Evolutionary conservation across 2,888 invertebrate genomes (phyloP).

Genomic region (Meloe dianella): DNA sequence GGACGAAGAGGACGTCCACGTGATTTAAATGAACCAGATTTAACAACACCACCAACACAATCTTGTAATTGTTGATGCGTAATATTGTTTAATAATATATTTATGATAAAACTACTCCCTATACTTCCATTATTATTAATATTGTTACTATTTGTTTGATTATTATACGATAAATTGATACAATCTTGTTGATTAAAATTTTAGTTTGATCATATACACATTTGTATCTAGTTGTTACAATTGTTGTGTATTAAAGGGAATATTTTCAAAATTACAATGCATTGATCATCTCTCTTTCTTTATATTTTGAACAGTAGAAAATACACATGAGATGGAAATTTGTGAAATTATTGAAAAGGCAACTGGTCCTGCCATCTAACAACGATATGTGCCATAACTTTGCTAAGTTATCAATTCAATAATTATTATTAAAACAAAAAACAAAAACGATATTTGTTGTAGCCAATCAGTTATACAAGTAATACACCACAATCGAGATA

Average conservation of each 20-base stretch:
- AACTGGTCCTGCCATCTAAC: too few relatives aligned
- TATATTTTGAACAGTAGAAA: too few relatives aligned
- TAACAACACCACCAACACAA: constrained; percentile 43
- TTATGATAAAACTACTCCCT: constrained; percentile 25
- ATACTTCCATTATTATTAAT: constrained; percentile 2
- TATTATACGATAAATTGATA: too few relatives aligned
- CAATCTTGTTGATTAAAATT: constrained; percentile 1
- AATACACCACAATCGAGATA: too few relatives aligned
- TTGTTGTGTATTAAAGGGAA: constrained; percentile 9
- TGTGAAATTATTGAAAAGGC: too few relatives aligned
- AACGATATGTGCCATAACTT: too few relatives aligned
- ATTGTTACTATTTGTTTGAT: background rate
- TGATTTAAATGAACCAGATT: constrained; percentile 50
- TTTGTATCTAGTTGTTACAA: constrained; percentile 4
- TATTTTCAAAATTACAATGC: background rate
- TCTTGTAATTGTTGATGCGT: constrained; percentile 35
- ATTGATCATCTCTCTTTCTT: background rate
- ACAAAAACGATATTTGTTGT: too few relatives aligned
- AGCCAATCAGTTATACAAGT: too few relatives aligned
- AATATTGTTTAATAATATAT: constrained; percentile 24
- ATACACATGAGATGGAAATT: too few relatives aligned
- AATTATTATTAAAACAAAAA: too few relatives aligned
- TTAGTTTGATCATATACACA: background rate
- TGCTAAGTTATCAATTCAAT: too few relatives aligned
- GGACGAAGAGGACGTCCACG: constrained; percentile 54